Conservation (phyloP, 2,888 invertebrate species). For the Andricus curvator region DNA sequence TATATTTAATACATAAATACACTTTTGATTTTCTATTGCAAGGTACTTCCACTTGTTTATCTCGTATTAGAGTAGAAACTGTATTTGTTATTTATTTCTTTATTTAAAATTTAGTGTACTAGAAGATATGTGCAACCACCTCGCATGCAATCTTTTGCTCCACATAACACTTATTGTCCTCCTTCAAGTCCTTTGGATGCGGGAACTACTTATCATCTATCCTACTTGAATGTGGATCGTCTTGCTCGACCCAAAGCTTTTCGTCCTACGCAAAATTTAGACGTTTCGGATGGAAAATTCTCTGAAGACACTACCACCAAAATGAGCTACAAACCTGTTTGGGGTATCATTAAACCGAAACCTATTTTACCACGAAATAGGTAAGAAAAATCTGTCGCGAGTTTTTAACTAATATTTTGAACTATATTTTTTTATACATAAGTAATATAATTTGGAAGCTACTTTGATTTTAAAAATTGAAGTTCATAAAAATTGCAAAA, state of each 20-base stretch:
- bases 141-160: constrained; percentile 68
- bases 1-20: constrained; percentile 35
- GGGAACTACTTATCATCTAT: constrained; percentile 70
- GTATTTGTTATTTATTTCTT: neutral
- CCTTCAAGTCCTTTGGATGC: constrained; percentile 66
- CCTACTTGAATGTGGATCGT: constrained; percentile 63
- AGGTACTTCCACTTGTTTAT: neutral
- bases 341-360: constrained; percentile 64
- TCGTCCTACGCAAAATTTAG: constrained; percentile 62
- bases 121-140: constrained; percentile 73
- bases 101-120: constrained; percentile 54
- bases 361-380: constrained; percentile 69
- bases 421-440: too few relatives aligned
- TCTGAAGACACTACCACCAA: constrained; percentile 68
- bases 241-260: constrained; percentile 59
- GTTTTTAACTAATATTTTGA: too few relatives aligned
- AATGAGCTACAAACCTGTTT: constrained; percentile 67
- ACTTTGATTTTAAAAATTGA: too few relatives aligned
- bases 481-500: too few relatives aligned
- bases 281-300: constrained; percentile 63
- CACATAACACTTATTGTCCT: constrained; percentile 63
- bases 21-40: constrained; percentile 5
- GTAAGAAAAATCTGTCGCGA: constrained; percentile 50
- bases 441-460: too few relatives aligned
- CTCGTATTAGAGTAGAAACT: neutral